Percentiles rank a stretch among this genome's conserved stretches.
These are phyloP conservation scores for Euleptes europaea DNA, from an alignment of 2,113 vertebrate species.

Conservation along the genomic window DNA sequence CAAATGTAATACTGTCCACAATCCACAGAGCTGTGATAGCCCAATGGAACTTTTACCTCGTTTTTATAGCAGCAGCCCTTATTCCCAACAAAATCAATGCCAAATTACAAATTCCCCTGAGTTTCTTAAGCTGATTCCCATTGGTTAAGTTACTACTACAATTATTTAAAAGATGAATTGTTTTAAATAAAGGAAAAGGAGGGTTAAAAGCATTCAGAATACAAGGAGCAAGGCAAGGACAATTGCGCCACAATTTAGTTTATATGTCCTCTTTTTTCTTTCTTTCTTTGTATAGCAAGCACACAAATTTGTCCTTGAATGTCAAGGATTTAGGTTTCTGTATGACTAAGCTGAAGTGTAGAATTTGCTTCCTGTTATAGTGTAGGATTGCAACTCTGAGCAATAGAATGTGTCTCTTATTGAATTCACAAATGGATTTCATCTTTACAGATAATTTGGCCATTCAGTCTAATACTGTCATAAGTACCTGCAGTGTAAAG, in stretches of 20 bases:
- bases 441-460: neutral
- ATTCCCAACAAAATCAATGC: neutral
- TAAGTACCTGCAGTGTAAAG: neutral
- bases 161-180: neutral
- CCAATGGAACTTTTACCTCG: neutral
- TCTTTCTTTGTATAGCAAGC: neutral
- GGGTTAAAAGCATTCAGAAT: neutral
- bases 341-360: neutral
- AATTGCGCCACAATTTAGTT: neutral
- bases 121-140: neutral
- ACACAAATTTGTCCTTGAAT: neutral
- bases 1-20: neutral
- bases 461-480: no score
- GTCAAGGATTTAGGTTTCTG: neutral
- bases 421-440: neutral
- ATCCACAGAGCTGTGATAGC: neutral
- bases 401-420: neutral
- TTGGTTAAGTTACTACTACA: neutral
- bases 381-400: neutral
- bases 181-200: neutral
- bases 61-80: neutral
- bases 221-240: neutral
- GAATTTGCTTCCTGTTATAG: neutral
- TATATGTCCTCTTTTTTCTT: neutral
- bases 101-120: neutral